Evolutionary conservation across 2,888 invertebrate genomes (phyloP), one percentile per base, ranked within the genome.

Genomic region (Trachelus stipa): DNA sequence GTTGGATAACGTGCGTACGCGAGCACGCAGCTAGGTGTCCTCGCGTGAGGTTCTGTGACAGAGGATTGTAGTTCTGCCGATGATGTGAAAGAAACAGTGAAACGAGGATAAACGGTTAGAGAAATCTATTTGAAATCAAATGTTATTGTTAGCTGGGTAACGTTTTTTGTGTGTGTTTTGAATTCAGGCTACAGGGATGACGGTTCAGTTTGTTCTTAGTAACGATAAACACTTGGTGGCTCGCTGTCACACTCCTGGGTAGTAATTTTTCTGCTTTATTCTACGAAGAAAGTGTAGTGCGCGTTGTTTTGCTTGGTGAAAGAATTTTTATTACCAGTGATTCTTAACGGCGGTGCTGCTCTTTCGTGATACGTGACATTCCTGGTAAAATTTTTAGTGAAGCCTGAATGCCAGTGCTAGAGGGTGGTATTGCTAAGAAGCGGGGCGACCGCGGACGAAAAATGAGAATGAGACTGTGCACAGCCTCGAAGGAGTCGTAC

Each of bases 401-500:
- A 56, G 15, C 9, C 87, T 88, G 89, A 84, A 91, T 90, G 91
- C 90, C 89, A 85, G 90, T 90, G 80, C 84, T 90, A 83, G 90
- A 88, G 81, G 89, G 90, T 77, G 89, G 89, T 76, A 84, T 91
- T 79, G 88, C 87, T 73, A 90, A 89, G 85, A 88, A 83, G 82
- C 80, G 83, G 71, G 83, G 81, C 73, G 81, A 83, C 73, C 81
- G 83, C 78, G 87, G 83, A 73, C 85, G 86, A 81, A 90, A 88
- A 81, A 90, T 91, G 91, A 88, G 91, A 79, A 91, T 91, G 91
- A 85, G 91, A 79, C 88, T 91, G 31, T 90, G 91, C 85, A 89
- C 87, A 82, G 88, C 89, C 81, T 90, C 91, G 82, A 91, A 91
- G 86, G 91, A 91, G 87, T 91, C 91, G 6, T 91, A 91, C 81